Base-by-base conservation (phyloP, 2,113 vertebrate species). In the Myocastor coypus region DNA sequence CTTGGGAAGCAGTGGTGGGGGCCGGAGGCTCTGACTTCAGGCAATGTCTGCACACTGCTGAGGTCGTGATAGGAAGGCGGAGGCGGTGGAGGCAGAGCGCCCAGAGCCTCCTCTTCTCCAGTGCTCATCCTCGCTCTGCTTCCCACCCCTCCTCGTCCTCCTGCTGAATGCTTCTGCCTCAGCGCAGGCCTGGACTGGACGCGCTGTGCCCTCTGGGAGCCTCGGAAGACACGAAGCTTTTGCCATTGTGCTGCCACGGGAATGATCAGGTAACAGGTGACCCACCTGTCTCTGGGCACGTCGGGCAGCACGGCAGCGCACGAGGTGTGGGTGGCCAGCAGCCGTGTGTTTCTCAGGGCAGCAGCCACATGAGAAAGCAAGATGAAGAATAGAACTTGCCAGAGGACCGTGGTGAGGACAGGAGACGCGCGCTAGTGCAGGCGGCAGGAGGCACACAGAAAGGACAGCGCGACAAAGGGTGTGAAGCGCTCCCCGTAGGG, bases 221-320 rank as follows among this genome's bases (percentile, higher is more conserved):
- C 68, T 40, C 9, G 40, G 37, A 26, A 40, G 40, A 1, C 37
- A 24, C 5, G 71, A 28, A 12, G 6, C 24, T 75, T 14, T 42
- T 4, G 26, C 11, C 37, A 14, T 42, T 26, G 6, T 42, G 22
- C 11, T 40, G 71, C 37, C 20, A 1, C 71, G 42, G 11, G 11
- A 75, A 22, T 24, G 69, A n/a, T 2, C n/a, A 24, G 69, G 20
- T 40, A 40, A 42, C 40, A 28, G 11, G 8, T 13, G 37, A 57
- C 13, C 17, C 30, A 22, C 28, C 17, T 28, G 9, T 3, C 11
- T 0, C 42, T 0, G 0, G 13, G 20, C 7, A 7, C 5, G 3
- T 13, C 8, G 20, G 3, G 1, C 0, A 30, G 26, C 3, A 7
- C 22, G n/a, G 28, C 55, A 26, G 28, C 0, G 17, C 22, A 9